Base-by-base conservation (phyloP, 2,888 invertebrate species). In the Caenorhabditis sp. region DNA sequence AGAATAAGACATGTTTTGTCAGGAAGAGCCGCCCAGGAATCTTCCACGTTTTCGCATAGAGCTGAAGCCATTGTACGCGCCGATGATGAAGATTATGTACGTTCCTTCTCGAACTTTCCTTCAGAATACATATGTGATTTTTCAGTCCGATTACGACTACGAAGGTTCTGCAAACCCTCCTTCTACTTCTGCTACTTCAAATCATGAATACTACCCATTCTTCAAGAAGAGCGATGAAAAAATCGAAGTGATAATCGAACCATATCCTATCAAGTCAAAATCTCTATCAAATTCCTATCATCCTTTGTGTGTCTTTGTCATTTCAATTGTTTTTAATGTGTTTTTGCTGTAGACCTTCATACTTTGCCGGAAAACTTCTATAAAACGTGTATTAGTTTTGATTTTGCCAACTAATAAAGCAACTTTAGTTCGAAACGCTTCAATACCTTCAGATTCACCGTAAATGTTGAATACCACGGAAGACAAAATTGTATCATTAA, bases 81-180 rank as follows among this genome's bases (percentile, higher is more conserved):
- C 22, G 77, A 77, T 43, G 77, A 77, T 50, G 77, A 77, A 56
- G 77, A 77, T 53, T 71, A 77, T 66, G 77, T 72, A 37, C 45
- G 58, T 35, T 24, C 11, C 8, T 17, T 20, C 22, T 32, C n/a
- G 41, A 32, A n/a, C n/a, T n/a, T n/a, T n/a, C n/a, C n/a, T 7
- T 7, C 24, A 13, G 13, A n/a, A 24, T 1, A 22, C 2, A 55
- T 32, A 41, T 8, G n/a, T 11, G 35, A 17, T 20, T 46, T 61
- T 74, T 37, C 61, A 77, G 77, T 27, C 22, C 7, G 71, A 77
- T 13, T 61, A 77, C 22, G 58, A 72, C 4, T 32, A 61, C 13
- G 77, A 77, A 55, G 61, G 66, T 1, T 77, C 77, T 4, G 77
- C 41, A 9, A 61, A 52, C 17, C 17, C 30, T 1, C 43, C 39